Conservation (phyloP, 2,797 vertebrate species). For the Hafferia zeledoni region DNA sequence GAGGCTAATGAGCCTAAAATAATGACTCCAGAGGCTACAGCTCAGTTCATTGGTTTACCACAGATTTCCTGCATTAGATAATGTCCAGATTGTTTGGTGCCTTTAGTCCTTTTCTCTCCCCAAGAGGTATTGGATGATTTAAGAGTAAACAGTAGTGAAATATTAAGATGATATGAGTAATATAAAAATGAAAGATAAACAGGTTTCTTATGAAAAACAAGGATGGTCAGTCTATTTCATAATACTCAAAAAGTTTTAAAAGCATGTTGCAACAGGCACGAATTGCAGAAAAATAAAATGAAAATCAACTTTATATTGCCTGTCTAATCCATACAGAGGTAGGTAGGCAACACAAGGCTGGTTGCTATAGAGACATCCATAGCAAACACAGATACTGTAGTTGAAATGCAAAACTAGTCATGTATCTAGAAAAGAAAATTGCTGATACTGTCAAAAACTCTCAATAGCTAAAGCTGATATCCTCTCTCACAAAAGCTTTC, state of each 20-base stretch:
- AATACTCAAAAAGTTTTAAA: background rate
- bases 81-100: background rate
- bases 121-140: background rate
- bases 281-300: background rate
- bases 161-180: background rate
- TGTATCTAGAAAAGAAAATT: background rate
- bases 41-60: background rate
- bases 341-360: background rate
- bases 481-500: background rate
- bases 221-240: background rate
- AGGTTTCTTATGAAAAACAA: background rate
- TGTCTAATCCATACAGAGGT: conserved; percentile 3
- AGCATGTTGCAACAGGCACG: background rate
- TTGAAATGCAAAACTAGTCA: conserved; percentile 19
- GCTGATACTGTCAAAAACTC: background rate
- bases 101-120: background rate
- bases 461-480: background rate
- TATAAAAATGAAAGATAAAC: background rate
- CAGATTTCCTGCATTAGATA: background rate
- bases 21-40: background rate
- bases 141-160: background rate
- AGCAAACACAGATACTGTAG: background rate
- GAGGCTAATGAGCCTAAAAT: background rate
- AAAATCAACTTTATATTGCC: background rate
- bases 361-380: conserved; percentile 25